Evolutionary conservation across 1,140 invertebrate species (phyloP).

Genomic region (Macrocentrus cingulum): DNA sequence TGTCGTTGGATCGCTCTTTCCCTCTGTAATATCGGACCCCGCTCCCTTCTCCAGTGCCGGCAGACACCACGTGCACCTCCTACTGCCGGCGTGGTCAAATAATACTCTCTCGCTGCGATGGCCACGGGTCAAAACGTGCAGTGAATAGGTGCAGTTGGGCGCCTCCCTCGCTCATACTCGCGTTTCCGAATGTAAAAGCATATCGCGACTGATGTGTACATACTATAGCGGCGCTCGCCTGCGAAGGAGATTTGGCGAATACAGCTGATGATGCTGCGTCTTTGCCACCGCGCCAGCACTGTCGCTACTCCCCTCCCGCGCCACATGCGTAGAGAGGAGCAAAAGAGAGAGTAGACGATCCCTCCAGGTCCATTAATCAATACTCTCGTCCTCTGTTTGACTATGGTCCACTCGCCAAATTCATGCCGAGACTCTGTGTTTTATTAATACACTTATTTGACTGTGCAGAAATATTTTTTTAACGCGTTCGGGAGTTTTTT

Average conservation of each 20-base stretch:
- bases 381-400: slow-evolving; percentile 27
- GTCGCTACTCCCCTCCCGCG: slow-evolving; percentile 19
- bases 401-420: too few relatives aligned
- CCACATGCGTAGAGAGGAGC: slow-evolving; percentile 28
- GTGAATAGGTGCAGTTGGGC: not conserved
- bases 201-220: too few relatives aligned
- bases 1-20: not conserved
- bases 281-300: not conserved
- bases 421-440: too few relatives aligned
- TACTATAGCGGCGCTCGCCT: too few relatives aligned
- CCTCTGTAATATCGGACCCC: slow-evolving; percentile 4
- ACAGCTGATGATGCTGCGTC: not conserved
- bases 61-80: slow-evolving; percentile 40
- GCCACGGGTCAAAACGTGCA: not conserved
- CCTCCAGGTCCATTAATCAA: slow-evolving; percentile 40
- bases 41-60: slow-evolving; percentile 9
- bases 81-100: too few relatives aligned
- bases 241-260: too few relatives aligned
- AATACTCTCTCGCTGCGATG: not conserved
- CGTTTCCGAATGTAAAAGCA: too few relatives aligned
- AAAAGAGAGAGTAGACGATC: slow-evolving; percentile 23
- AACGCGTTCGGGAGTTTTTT: too few relatives aligned
- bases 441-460: not conserved
- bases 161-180: too few relatives aligned
- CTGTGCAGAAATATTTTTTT: not conserved